Conservation (phyloP, 1,140 invertebrate genomes). For the Neodiprion virginianus region DNA sequence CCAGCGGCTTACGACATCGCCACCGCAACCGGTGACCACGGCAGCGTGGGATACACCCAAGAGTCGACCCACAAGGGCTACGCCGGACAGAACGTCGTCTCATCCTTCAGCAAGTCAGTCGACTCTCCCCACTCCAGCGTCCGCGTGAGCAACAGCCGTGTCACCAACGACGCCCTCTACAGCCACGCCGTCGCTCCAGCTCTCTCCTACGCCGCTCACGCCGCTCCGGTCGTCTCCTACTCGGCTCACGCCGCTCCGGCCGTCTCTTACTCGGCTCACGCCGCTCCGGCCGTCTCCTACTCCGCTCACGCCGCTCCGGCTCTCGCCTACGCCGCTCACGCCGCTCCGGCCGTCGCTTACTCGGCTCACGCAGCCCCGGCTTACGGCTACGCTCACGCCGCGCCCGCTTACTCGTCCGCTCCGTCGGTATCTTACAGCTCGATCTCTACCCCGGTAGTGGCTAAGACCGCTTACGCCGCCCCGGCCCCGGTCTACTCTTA, state of each 20-base stretch:
- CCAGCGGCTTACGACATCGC: slow-evolving; percentile 62
- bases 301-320: slow-evolving; percentile 19
- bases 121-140: slow-evolving; percentile 63
- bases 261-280: slow-evolving; percentile 26
- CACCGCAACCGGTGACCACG: slow-evolving; percentile 56
- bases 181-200: slow-evolving; percentile 39
- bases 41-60: slow-evolving; percentile 60
- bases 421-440: slow-evolving; percentile 17
- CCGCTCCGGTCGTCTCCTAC: slow-evolving; percentile 31
- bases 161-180: slow-evolving; percentile 58
- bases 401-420: neutral
- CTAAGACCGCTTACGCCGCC: slow-evolving; percentile 31
- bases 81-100: slow-evolving; percentile 61
- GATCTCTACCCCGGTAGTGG: slow-evolving; percentile 22
- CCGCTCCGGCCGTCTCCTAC: neutral
- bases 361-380: slow-evolving; percentile 31
- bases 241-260: slow-evolving; percentile 33
- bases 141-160: slow-evolving; percentile 60
- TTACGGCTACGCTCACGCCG: slow-evolving; percentile 18
- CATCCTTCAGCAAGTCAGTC: slow-evolving; percentile 61
- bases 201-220: slow-evolving; percentile 31
- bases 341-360: slow-evolving; percentile 31
- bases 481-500: slow-evolving; percentile 22
- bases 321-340: slow-evolving; percentile 29
- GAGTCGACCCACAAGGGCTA: slow-evolving; percentile 66